Evolutionary conservation across 2,888 invertebrate species (phyloP).

Genomic region (Adelognathus sp.): DNA sequence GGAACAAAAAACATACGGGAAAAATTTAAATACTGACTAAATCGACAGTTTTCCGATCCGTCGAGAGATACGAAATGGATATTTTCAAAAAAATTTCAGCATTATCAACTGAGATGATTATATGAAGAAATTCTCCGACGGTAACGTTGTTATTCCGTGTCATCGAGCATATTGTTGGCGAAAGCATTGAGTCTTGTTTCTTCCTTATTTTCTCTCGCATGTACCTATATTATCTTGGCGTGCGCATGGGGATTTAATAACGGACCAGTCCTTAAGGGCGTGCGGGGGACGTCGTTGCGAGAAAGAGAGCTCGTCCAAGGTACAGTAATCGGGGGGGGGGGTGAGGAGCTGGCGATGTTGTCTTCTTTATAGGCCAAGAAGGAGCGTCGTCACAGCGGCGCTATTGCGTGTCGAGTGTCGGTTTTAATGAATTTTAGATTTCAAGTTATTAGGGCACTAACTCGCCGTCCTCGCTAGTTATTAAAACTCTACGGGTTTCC

Average conservation of each 20-base stretch:
- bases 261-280: constrained; percentile 42
- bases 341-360: no score
- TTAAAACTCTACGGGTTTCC: constrained; percentile 68
- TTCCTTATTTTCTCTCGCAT: constrained; percentile 19
- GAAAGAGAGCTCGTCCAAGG: constrained; percentile 16
- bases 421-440: constrained; percentile 78
- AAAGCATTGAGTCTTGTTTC: constrained; percentile 20
- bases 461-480: constrained; percentile 67
- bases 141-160: no score
- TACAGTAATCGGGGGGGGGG: constrained; percentile 23
- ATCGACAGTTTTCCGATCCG: no score
- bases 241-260: constrained; percentile 50
- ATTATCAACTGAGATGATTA: no score
- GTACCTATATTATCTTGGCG: constrained; percentile 21
- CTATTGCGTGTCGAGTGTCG: constrained; percentile 51
- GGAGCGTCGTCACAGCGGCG: constrained; percentile 33
- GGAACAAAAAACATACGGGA: constrained; percentile 80
- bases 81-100: no score
- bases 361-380: constrained; percentile 49
- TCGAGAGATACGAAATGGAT: no score
- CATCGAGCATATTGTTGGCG: background rate
- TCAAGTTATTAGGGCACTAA: constrained; percentile 73
- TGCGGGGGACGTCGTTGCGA: constrained; percentile 31
- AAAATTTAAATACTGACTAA: background rate
- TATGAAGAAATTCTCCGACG: no score